phyloP scores from a whole-genome alignment of 2,113 vertebrate genomes.

The Gnathonemus longibarbis region DNA sequence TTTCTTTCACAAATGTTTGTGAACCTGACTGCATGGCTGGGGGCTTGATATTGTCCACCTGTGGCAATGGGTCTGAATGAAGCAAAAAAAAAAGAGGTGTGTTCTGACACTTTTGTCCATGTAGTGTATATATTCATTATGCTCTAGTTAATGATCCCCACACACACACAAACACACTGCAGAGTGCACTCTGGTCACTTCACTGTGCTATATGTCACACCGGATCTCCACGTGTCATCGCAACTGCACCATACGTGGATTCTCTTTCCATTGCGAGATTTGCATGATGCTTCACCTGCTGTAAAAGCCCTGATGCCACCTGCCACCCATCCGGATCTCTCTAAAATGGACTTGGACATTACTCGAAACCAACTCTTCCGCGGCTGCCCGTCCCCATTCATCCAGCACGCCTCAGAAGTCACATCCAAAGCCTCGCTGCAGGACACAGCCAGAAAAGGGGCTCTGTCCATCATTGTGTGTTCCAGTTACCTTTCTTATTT shows the following conservation, averaged over 20 bases:
- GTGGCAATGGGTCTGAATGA: background rate
- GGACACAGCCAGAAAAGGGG: background rate
- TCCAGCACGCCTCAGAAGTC: background rate
- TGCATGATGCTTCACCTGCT: background rate
- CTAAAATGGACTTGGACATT: background rate
- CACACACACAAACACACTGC: background rate
- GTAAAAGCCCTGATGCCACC: background rate
- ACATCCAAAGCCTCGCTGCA: background rate
- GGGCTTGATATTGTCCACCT: background rate
- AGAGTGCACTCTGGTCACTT: background rate
- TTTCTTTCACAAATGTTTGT: background rate
- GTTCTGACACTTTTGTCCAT: background rate
- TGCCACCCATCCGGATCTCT: background rate
- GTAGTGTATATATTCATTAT: background rate
- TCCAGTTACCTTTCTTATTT: conserved; percentile 1
- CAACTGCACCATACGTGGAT: background rate
- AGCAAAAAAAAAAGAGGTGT: background rate
- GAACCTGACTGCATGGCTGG: background rate
- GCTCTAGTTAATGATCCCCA: background rate
- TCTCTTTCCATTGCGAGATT: background rate
- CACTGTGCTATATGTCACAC: background rate
- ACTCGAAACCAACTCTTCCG: background rate
- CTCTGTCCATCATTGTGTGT: background rate
- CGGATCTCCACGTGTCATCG: background rate
- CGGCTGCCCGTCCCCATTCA: background rate